Evolutionary conservation across 2,888 invertebrate genomes (phyloP).

Genomic region (Itoplectis maculator): DNA sequence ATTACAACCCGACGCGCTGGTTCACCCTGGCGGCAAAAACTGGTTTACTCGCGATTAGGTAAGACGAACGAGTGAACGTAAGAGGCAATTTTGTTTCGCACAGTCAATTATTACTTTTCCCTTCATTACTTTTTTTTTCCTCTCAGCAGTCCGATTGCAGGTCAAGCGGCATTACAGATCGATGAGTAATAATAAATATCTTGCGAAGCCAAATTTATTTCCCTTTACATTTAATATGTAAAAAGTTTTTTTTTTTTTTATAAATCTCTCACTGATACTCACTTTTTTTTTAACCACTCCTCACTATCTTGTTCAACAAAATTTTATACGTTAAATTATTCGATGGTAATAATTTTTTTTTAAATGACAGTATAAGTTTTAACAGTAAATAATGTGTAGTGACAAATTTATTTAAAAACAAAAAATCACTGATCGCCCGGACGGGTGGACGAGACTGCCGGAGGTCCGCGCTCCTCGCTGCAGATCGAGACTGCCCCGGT

Average conservation of each 20-base stretch:
- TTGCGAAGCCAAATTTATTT: neutral
- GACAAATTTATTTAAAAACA: neutral
- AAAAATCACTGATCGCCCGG: neutral
- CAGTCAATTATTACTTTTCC: constrained; percentile 13
- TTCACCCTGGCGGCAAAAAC: constrained; percentile 34
- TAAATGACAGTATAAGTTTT: too few relatives aligned
- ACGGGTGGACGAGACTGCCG: constrained; percentile 13
- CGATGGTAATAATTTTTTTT: too few relatives aligned
- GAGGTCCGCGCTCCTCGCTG: constrained; percentile 39
- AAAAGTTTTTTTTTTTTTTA: too few relatives aligned
- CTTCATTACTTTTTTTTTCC: constrained; percentile 7
- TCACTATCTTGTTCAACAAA: neutral
- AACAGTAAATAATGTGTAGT: neutral
- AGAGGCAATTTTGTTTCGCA: neutral
- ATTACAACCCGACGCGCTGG: constrained; percentile 24
- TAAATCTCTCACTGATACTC: constrained; percentile 6
- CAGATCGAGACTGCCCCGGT: constrained; percentile 51
- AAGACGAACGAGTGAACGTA: constrained; percentile 34
- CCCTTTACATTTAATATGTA: too few relatives aligned
- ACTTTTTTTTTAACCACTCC: neutral
- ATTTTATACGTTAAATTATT: neutral
- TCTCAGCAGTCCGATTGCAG: constrained; percentile 1
- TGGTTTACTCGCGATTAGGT: constrained; percentile 49
- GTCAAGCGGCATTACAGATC: constrained; percentile 14
- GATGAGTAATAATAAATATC: neutral